Evolutionary conservation across 2,113 vertebrate species (phyloP), one percentile per base, ranked within the genome.

Genomic region (Pelobates fuscus): DNA sequence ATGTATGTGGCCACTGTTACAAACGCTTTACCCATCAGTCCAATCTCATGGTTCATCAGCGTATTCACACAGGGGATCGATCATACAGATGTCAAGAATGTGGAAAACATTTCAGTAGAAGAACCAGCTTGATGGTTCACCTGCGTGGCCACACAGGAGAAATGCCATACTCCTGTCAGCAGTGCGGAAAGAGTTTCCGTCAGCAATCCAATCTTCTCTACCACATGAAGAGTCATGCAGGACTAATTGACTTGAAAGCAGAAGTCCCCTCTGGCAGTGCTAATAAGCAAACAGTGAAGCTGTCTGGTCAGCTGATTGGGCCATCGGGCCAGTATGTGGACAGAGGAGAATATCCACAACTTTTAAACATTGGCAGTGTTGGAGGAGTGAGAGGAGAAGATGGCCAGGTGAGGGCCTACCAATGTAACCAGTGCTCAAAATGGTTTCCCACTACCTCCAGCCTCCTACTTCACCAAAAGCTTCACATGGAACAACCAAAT

Each of bases 11-110:
- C 7, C 65, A 72, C 65, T 79, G 78, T 30, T 71, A 66, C 26
- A 72, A 73, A 20, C 58, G 70, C 21, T 79, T 79, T 14, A 71
- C 71, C 2, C 70, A 79, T 44, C 61, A 68, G 26, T 79, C 70
- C 21, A 79, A 68, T 52, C 64, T 79, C 11, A 60, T 69, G 70
- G 78, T 73, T 20, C 78, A 79, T 20, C 78, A 74, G 32, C 78
- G 78, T 29, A 74, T 79, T 11, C 78, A 79, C 23, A 73, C 78
- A 5, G 78, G 78, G 2, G 70, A 79, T 32, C 63, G 71, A 29
- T 74, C 78, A 10, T 79, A 79, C 46, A 62, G 70, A 5, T 79
- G 78, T 24, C 70, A 79, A 41, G 65, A 72, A 30, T 79, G 78
- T n/a, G 78, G 78, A 25, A 79, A 79, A 41, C 70, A 71, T 41